A percentile compares a stretch with the other conserved stretches of the same genome.
Evolutionary conservation across 2,888 invertebrate species (phyloP).

Genomic region (Drosophila subsilvestris): DNA sequence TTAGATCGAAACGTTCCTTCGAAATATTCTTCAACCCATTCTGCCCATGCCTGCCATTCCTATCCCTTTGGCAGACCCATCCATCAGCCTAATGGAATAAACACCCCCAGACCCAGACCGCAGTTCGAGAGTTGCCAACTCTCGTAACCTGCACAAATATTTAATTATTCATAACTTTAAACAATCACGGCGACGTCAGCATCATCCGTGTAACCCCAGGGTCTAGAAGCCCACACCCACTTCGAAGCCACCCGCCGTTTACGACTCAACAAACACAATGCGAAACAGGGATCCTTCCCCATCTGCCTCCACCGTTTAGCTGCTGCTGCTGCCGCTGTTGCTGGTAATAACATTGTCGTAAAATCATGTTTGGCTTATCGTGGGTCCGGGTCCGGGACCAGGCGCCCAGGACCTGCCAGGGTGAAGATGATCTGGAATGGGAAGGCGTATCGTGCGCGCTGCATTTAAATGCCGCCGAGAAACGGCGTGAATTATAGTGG

Average conservation of each 20-base stretch:
- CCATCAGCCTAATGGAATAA: conserved; percentile 49
- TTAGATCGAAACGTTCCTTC: not conserved
- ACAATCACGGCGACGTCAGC: conserved; percentile 76
- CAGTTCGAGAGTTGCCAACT: conserved; percentile 28
- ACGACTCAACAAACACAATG: conserved; percentile 71
- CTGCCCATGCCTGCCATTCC: not conserved
- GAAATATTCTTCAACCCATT: not conserved
- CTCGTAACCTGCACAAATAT: conserved; percentile 79
- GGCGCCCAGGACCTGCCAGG: conserved; percentile 31
- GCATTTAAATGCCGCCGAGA: conserved; percentile 79
- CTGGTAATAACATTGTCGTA: conserved; percentile 82
- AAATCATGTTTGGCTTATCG: conserved; percentile 83
- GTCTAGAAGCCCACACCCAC: conserved; percentile 45
- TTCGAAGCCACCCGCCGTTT: conserved; percentile 47
- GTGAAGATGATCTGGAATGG: conserved; percentile 45
- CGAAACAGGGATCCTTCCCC: conserved; percentile 45
- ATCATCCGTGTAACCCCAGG: conserved; percentile 56
- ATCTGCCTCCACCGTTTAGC: conserved; percentile 30
- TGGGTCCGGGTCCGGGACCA: conserved; percentile 55
- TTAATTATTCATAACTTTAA: conserved; percentile 84
- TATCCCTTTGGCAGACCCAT: not conserved
- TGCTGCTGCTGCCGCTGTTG: conserved; percentile 46
- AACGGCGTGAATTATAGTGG: conserved; percentile 82
- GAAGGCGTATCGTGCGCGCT: conserved; percentile 55
- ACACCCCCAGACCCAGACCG: conserved; percentile 4